These are phyloP conservation scores for Edolisoma coerulescens DNA, from an alignment of 2,113 vertebrate genomes.

Conservation along the genomic window DNA sequence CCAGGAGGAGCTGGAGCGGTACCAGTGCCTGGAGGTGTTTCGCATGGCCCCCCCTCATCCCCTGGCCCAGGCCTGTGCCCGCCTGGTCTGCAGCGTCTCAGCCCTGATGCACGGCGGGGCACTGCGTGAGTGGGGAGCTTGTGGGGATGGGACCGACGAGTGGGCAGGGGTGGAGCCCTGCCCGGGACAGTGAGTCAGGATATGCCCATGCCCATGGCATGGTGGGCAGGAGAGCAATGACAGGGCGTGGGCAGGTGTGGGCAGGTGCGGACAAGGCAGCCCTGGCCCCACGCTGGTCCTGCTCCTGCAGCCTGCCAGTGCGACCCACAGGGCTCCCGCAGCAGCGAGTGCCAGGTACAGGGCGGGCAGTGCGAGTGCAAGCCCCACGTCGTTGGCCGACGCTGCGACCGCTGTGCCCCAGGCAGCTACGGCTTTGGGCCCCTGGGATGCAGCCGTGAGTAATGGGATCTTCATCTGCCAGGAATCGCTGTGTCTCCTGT, in stretches of 20 bases:
- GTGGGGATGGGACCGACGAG: rapidly evolving
- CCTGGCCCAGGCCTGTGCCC: conserved; percentile 76
- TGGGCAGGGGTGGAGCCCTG: neutral
- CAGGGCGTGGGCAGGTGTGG: neutral
- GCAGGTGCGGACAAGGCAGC: neutral
- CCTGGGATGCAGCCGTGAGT: conserved; percentile 82
- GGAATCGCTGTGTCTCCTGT: neutral
- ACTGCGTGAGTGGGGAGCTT: conserved; percentile 72
- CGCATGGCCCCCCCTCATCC: conserved; percentile 69
- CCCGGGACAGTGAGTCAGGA: neutral
- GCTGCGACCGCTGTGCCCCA: conserved; percentile 77
- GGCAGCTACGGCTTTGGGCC: conserved; percentile 82
- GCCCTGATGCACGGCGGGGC: conserved; percentile 78
- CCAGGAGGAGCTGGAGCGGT: conserved; percentile 77
- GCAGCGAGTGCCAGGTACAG: conserved; percentile 76
- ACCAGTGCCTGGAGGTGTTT: conserved; percentile 82
- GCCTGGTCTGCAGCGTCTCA: conserved; percentile 83
- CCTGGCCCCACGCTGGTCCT: neutral
- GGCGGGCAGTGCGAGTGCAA: conserved; percentile 85
- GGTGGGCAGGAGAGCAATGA: neutral
- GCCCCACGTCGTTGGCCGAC: conserved; percentile 76
- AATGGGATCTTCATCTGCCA: neutral
- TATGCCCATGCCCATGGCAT: too few relatives aligned
- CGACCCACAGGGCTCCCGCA: conserved; percentile 83
- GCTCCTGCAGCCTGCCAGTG: conserved; percentile 78